A percentile compares a stretch with the other conserved stretches of the same genome.
These are phyloP conservation scores for Drosophila greeni DNA, from an alignment of 2,888 invertebrate genomes.

Conservation along the genomic window DNA sequence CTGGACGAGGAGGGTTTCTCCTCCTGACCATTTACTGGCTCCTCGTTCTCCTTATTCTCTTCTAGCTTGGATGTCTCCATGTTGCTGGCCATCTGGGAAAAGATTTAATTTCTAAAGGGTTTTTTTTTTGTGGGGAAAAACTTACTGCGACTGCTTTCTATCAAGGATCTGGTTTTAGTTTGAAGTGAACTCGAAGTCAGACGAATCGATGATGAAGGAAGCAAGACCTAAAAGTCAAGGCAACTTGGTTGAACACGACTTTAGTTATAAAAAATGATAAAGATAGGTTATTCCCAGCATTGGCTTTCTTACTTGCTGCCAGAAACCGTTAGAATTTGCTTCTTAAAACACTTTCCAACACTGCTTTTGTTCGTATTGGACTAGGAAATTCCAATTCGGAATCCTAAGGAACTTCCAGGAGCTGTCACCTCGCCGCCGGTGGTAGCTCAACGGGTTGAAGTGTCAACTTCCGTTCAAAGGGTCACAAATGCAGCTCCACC, in stretches of 20 bases:
- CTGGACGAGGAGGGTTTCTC: background rate
- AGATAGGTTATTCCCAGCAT: too few species aligned
- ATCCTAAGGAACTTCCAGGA: background rate
- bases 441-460: background rate
- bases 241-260: background rate
- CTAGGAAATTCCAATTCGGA: too few species aligned
- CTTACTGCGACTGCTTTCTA: background rate
- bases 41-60: background rate
- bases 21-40: background rate
- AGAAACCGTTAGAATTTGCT: too few species aligned
- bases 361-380: background rate
- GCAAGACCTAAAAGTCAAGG: background rate
- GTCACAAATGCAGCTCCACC: background rate
- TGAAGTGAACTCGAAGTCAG: too few species aligned
- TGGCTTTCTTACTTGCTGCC: too few species aligned
- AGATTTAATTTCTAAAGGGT: background rate
- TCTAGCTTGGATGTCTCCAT: background rate
- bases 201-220: too few species aligned
- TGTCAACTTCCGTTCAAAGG: background rate
- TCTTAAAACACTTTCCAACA: background rate
- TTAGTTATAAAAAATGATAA: too few species aligned
- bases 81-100: background rate
- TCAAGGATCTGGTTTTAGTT: background rate
- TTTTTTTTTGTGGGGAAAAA: background rate
- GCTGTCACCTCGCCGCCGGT: background rate